Percentiles rank a stretch among this genome's conserved stretches.
Evolutionary conservation across 2,888 invertebrate genomes (phyloP).

Genomic region (Synanthedon formicaeformis): DNA sequence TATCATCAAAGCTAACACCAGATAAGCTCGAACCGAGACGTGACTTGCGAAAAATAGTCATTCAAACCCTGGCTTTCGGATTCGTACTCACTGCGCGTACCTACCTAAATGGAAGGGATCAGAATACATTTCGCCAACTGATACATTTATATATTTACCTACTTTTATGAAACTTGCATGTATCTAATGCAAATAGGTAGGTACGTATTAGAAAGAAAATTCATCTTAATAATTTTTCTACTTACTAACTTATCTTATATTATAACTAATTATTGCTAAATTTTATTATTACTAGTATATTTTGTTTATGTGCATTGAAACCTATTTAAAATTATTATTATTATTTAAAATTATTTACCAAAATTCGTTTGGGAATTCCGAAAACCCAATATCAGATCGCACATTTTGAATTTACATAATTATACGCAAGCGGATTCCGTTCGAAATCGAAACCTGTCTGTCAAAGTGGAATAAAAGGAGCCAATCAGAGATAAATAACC

Average conservation of each 20-base stretch:
- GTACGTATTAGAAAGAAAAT: too few species aligned
- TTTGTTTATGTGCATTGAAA: too few species aligned
- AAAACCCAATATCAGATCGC: conserved; percentile 4
- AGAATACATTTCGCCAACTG: conserved; percentile 3
- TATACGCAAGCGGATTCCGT: conserved; percentile 38
- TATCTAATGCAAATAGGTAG: too few species aligned
- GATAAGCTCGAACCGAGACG: conserved; percentile 59
- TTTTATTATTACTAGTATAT: too few species aligned
- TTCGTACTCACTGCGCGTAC: conserved; percentile 28
- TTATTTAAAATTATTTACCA: not conserved
- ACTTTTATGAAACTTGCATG: too few species aligned
- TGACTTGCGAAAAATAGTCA: conserved; percentile 64
- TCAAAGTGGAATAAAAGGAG: conserved; percentile 60
- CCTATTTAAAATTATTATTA: too few species aligned
- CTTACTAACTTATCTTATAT: too few species aligned
- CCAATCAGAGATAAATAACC: conserved; percentile 69
- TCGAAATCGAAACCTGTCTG: conserved; percentile 57
- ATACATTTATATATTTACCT: too few species aligned
- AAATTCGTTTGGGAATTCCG: not conserved
- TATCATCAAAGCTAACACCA: conserved; percentile 59
- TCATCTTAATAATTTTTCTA: too few species aligned
- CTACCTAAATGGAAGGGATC: conserved; percentile 7
- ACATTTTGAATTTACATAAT: conserved; percentile 28
- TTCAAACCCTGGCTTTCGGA: conserved; percentile 35
- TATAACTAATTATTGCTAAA: too few species aligned